phyloP scores from a whole-genome alignment of 2,113 vertebrate species.

The Calidris pygmaea region DNA sequence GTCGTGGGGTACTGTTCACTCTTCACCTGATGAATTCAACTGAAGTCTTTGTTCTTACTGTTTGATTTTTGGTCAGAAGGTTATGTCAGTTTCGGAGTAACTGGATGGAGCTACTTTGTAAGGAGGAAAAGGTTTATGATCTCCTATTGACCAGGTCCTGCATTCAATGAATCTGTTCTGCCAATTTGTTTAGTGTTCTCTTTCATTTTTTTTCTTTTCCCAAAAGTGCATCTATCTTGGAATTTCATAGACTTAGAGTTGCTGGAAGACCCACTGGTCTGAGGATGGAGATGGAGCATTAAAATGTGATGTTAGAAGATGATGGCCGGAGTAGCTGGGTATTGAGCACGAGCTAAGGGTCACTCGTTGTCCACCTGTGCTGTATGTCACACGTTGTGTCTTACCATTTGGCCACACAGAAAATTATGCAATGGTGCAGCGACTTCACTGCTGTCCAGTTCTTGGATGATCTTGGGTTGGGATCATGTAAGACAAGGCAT shows the following conservation, averaged over 20 bases:
- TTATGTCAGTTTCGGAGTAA: neutral
- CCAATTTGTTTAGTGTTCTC: neutral
- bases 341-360: neutral
- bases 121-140: neutral
- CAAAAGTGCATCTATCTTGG: neutral
- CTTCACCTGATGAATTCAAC: neutral
- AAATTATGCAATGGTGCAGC: neutral
- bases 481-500: neutral
- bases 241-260: neutral
- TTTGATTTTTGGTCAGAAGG: neutral
- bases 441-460: neutral
- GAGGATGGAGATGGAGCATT: neutral
- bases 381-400: fast-evolving
- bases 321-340: neutral
- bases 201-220: neutral
- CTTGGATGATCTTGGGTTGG: neutral
- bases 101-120: neutral
- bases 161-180: neutral
- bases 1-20: neutral
- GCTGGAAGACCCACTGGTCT: neutral
- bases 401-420: neutral
- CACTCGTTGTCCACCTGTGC: neutral
- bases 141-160: neutral
- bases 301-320: neutral
- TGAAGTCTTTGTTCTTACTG: neutral